A percentile compares a stretch with the other conserved stretches of the same genome.
Conservation (phyloP, 2,797 vertebrate genomes). For the Sylvilagus floridanus region DNA sequence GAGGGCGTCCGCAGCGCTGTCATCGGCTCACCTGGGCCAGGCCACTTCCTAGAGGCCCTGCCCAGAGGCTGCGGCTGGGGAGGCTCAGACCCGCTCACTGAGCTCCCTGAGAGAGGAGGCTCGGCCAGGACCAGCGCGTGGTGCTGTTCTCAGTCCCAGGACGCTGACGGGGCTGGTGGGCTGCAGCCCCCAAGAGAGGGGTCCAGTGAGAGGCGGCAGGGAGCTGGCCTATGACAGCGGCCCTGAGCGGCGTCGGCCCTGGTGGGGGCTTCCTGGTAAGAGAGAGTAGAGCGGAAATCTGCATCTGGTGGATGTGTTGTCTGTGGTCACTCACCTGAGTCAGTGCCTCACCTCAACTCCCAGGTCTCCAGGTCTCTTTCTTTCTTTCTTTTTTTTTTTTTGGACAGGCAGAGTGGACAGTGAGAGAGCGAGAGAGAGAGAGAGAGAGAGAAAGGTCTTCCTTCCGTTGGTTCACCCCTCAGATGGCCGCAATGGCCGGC, state of each 20-base stretch:
- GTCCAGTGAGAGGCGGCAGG: neutral
- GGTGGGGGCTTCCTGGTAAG: fast-evolving
- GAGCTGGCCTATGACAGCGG: fast-evolving
- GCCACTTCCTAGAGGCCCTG: neutral
- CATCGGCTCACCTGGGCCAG: neutral
- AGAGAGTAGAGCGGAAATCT: neutral
- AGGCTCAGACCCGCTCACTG: neutral
- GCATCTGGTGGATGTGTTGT: neutral
- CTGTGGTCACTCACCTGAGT: neutral
- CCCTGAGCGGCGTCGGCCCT: fast-evolving
- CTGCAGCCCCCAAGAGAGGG: no score
- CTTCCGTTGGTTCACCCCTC: no score
- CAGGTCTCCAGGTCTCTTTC: neutral
- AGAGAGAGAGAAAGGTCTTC: no score
- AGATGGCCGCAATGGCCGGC: no score
- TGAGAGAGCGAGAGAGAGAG: no score
- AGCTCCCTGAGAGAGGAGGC: neutral
- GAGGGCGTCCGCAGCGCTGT: no score
- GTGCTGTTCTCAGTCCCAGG: neutral
- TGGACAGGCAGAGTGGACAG: no score
- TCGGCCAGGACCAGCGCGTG: fast-evolving
- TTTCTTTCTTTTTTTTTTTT: no score
- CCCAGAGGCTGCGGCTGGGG: fast-evolving
- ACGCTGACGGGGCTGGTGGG: no score
- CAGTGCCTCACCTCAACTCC: neutral